Conservation (phyloP, 2,888 invertebrate species). For the Branchipolynoe longqiensis region DNA sequence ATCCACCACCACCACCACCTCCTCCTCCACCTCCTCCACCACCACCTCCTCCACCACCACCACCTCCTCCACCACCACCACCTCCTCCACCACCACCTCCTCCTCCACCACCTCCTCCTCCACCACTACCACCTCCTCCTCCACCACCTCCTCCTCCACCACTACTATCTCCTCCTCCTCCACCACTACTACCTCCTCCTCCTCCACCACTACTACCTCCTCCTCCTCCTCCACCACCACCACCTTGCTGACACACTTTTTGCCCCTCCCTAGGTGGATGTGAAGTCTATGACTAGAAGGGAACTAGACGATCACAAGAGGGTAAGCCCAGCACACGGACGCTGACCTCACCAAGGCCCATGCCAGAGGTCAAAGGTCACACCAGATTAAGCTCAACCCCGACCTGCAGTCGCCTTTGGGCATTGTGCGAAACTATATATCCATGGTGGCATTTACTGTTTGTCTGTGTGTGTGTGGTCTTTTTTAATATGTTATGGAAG, state of each 20-base stretch:
- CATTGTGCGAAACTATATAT: not conserved
- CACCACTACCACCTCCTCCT: no score
- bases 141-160: not conserved
- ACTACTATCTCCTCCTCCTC: not conserved
- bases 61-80: no score
- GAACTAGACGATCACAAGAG: constrained; percentile 81
- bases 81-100: no score
- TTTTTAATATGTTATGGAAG: no score
- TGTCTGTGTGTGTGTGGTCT: no score
- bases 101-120: no score
- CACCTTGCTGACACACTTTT: constrained; percentile 37
- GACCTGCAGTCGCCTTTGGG: not conserved
- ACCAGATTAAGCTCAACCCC: not conserved
- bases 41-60: no score
- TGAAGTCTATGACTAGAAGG: constrained; percentile 80
- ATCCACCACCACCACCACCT: no score
- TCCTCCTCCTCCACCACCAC: no score
- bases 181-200: not conserved
- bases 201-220: not conserved
- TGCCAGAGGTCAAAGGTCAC: not conserved
- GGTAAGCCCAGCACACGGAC: constrained; percentile 76
- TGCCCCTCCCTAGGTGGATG: constrained; percentile 76
- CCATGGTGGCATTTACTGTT: not conserved
- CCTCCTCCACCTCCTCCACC: no score
- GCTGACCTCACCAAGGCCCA: not conserved